Conservation (phyloP, 1,140 invertebrate genomes). For the Micrasema longulum region DNA sequence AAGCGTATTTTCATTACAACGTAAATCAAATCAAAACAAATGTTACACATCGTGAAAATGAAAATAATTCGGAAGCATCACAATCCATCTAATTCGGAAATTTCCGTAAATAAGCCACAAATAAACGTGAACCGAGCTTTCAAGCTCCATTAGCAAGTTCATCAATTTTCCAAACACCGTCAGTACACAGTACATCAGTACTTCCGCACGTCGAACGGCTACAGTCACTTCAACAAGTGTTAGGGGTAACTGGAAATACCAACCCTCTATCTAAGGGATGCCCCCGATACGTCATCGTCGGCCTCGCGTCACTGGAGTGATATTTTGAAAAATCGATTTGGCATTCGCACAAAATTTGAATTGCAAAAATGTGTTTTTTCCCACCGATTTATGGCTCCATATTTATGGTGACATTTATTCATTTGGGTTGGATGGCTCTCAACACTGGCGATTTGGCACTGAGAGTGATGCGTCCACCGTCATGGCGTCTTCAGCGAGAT, state of each 20-base stretch:
- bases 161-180: constrained; percentile 27
- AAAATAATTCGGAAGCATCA: too few species aligned
- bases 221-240: constrained; percentile 42
- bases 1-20: too few species aligned
- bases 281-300: constrained; percentile 39
- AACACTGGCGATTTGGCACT: constrained; percentile 41
- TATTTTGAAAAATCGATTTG: constrained; percentile 49
- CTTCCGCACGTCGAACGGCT: constrained; percentile 18
- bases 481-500: constrained; percentile 1
- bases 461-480: constrained; percentile 38
- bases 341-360: constrained; percentile 41
- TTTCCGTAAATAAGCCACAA: too few species aligned
- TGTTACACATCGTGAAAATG: too few species aligned
- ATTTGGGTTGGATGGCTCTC: constrained; percentile 35
- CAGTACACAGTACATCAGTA: too few species aligned
- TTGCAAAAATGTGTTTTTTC: constrained; percentile 46
- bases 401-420: constrained; percentile 49
- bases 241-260: neutral
- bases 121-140: too few species aligned
- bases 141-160: constrained; percentile 22
- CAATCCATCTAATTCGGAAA: too few species aligned
- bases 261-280: neutral
- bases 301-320: constrained; percentile 39
- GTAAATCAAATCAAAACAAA: too few species aligned
- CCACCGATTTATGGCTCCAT: constrained; percentile 37